These are phyloP conservation scores for Papio anubis DNA, from an alignment of 2,113 vertebrate genomes.

Conservation along the genomic window DNA sequence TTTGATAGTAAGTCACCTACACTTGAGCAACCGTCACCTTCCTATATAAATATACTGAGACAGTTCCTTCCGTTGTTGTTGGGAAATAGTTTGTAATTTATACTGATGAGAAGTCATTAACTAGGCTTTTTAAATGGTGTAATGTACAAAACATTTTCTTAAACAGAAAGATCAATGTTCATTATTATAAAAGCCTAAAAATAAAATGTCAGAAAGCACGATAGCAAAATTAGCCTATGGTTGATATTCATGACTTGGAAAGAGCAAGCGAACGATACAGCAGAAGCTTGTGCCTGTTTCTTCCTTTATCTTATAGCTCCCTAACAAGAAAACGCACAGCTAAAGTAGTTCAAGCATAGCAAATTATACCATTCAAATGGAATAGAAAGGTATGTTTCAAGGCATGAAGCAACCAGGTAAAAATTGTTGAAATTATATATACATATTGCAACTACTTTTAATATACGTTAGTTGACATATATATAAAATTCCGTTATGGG, in stretches of 20 bases:
- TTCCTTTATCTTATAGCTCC: background rate
- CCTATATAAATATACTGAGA: background rate
- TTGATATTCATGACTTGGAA: background rate
- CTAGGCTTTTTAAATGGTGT: background rate
- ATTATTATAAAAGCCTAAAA: constrained; percentile 24
- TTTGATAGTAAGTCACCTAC: background rate
- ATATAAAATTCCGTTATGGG: no score
- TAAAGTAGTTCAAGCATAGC: background rate
- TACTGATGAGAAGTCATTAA: constrained; percentile 23
- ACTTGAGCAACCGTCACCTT: background rate
- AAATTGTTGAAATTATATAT: background rate
- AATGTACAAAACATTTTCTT: constrained; percentile 27
- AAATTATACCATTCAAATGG: background rate
- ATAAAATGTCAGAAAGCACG: constrained; percentile 25
- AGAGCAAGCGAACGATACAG: background rate
- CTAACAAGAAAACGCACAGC: background rate
- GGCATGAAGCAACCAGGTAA: background rate
- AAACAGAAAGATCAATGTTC: constrained; percentile 46
- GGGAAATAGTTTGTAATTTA: background rate
- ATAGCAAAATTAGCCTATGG: background rate
- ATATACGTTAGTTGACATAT: no score
- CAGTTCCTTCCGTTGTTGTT: background rate
- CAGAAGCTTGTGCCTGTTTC: background rate
- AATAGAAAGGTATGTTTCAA: background rate
- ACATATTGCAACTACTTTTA: background rate